These are phyloP conservation scores for Xanthia icteritia DNA, from an alignment of 2,888 invertebrate species.

Conservation along the genomic window DNA sequence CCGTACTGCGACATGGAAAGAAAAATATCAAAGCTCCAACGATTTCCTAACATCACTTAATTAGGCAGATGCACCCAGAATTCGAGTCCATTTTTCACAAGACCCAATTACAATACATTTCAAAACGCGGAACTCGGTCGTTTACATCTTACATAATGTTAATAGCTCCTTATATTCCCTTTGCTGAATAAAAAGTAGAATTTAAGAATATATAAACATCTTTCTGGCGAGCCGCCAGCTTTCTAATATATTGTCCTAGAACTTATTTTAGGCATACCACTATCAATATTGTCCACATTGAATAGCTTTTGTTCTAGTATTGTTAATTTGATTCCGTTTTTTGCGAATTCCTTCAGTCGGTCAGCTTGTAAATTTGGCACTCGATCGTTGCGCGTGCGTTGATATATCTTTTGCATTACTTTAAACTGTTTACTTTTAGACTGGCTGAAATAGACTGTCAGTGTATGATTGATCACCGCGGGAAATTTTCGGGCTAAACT, in stretches of 20 bases:
- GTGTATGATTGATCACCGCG: constrained; percentile 50
- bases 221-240: constrained; percentile 54
- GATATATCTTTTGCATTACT: constrained; percentile 53
- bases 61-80: constrained; percentile 25
- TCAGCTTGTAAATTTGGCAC: constrained; percentile 45
- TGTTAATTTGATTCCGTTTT: constrained; percentile 15
- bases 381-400: constrained; percentile 33
- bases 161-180: constrained; percentile 49
- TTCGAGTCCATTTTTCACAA: constrained; percentile 48
- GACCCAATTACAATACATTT: constrained; percentile 45
- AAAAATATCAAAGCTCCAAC: constrained; percentile 27
- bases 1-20: background rate
- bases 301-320: constrained; percentile 31
- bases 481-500: constrained; percentile 15
- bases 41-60: constrained; percentile 27
- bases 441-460: constrained; percentile 53
- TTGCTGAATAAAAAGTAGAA: constrained; percentile 43
- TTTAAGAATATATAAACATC: constrained; percentile 54
- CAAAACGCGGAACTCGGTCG: constrained; percentile 47
- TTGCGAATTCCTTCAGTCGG: constrained; percentile 24
- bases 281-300: constrained; percentile 15
- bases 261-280: constrained; percentile 47
- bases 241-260: constrained; percentile 31
- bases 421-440: constrained; percentile 45
- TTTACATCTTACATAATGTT: constrained; percentile 39